phyloP scores from a whole-genome alignment of 2,113 vertebrate species.

The Seriola quinqueradiata region DNA sequence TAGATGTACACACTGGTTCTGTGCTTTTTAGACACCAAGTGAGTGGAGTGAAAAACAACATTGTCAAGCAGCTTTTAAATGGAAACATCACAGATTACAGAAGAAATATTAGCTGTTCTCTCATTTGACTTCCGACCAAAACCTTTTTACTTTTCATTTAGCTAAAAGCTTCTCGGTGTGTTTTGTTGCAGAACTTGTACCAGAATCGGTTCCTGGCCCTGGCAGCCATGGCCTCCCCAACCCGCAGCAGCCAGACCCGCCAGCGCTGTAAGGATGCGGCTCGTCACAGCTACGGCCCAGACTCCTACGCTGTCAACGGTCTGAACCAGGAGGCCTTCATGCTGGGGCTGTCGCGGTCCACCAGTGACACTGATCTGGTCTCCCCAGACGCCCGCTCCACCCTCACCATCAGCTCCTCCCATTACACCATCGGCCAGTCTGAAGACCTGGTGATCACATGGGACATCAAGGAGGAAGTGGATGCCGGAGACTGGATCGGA shows the following conservation, averaged over 20 bases:
- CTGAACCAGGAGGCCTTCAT: constrained; percentile 79
- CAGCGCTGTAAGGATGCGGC: constrained; percentile 91
- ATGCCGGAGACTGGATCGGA: constrained; percentile 98
- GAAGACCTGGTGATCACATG: constrained; percentile 94
- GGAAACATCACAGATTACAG: not conserved
- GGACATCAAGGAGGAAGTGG: constrained; percentile 99
- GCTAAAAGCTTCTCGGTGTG: not conserved
- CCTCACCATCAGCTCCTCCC: constrained; percentile 92
- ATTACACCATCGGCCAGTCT: constrained; percentile 92
- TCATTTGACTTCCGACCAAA: too few relatives aligned
- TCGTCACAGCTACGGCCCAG: constrained; percentile 92
- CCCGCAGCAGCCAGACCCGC: constrained; percentile 90
- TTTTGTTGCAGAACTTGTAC: constrained; percentile 92
- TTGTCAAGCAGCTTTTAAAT: not conserved
- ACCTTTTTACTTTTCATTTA: not conserved
- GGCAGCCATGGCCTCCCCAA: constrained; percentile 97
- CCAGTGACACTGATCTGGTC: constrained; percentile 95
- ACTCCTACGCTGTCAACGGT: constrained; percentile 89
- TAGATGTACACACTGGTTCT: not conserved
- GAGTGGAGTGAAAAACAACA: not conserved
- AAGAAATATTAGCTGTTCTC: not conserved
- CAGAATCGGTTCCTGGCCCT: constrained; percentile 97
- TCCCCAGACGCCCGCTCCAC: constrained; percentile 95
- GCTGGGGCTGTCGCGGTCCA: constrained; percentile 91
- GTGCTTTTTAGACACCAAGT: not conserved